Conservation (phyloP, 1,140 invertebrate species). For the Mycetomoellerius zeteki region DNA sequence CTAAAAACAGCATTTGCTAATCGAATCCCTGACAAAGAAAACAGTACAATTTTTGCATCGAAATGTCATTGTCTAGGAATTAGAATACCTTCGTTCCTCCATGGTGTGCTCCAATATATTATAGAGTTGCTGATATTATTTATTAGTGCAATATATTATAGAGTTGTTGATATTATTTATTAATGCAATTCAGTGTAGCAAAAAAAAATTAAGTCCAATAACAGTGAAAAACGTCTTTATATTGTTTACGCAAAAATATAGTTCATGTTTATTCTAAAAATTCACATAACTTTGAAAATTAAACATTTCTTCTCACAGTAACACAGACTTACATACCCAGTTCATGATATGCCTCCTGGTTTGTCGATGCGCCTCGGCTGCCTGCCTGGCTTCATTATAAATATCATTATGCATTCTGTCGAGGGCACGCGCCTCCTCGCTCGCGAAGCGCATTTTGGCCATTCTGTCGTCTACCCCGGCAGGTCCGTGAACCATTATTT, state of each 20-base stretch:
- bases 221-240: too few species aligned
- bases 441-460: constrained; percentile 95
- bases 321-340: constrained; percentile 76
- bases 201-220: too few species aligned
- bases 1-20: too few species aligned
- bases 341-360: constrained; percentile 87
- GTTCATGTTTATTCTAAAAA: background rate
- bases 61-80: too few species aligned
- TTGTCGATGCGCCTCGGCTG: constrained; percentile 99
- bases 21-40: too few species aligned
- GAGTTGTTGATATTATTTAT: too few species aligned
- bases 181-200: too few species aligned
- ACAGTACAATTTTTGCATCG: too few species aligned
- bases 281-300: background rate
- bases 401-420: constrained; percentile 95
- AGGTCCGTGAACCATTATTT: constrained; percentile 93
- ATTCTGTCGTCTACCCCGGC: constrained; percentile 92
- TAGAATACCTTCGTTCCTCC: too few species aligned
- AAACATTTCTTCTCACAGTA: background rate
- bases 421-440: constrained; percentile 95
- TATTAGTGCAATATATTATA: too few species aligned
- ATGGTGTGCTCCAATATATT: too few species aligned
- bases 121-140: too few species aligned
- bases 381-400: constrained; percentile 97
- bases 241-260: background rate